phyloP scores from a whole-genome alignment of 2,888 invertebrate species.

The Mamestra brassicae region DNA sequence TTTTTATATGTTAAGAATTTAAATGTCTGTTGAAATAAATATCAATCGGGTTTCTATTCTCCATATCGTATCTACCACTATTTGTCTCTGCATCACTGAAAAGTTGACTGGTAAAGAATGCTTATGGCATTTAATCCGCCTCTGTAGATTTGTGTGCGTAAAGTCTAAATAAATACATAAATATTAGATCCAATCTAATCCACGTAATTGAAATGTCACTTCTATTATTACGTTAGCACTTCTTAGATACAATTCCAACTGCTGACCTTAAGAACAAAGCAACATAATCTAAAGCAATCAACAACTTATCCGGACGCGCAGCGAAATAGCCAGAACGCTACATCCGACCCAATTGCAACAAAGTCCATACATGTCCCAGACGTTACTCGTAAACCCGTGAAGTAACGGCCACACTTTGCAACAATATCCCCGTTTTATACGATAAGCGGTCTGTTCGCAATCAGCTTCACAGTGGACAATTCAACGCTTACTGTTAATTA shows the following conservation, averaged over 20 bases:
- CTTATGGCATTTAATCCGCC: no score
- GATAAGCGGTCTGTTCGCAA: conserved; percentile 56
- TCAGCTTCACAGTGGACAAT: conserved; percentile 38
- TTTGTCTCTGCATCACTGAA: no score
- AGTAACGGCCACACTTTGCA: conserved; percentile 42
- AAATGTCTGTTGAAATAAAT: no score
- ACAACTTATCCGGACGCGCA: conserved; percentile 12
- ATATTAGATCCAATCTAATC: no score
- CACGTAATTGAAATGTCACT: neutral
- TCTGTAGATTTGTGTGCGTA: no score
- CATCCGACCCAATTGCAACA: conserved; percentile 46
- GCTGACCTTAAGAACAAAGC: neutral
- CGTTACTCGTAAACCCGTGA: conserved; percentile 48
- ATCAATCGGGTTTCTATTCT: no score
- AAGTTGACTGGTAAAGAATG: no score
- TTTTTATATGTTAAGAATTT: no score
- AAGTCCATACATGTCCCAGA: conserved; percentile 42
- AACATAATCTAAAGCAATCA: conserved; percentile 22
- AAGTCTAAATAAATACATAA: no score
- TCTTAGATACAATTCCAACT: neutral
- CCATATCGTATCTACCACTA: no score
- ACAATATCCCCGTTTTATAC: conserved; percentile 56
- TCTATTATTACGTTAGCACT: neutral
- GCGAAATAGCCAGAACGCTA: conserved; percentile 30
- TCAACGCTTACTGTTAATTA: conserved; percentile 49